phyloP scores from a whole-genome alignment of 2,797 vertebrate genomes.

The Threskiornis aethiopicus region DNA sequence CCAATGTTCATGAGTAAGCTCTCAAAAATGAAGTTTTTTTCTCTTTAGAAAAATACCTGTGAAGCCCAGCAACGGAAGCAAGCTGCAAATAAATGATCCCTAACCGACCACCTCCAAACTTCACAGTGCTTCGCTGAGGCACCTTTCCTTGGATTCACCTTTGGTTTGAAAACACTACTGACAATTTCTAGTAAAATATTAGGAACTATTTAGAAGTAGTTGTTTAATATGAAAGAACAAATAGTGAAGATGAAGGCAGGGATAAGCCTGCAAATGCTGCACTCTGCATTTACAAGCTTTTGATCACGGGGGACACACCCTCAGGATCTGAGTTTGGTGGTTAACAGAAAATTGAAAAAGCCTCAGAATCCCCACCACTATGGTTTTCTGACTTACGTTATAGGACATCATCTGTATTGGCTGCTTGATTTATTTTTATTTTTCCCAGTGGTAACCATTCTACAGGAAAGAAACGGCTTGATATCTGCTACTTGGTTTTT shows the following conservation, averaged over 20 bases:
- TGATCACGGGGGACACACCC: no score
- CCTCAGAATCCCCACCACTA: not conserved
- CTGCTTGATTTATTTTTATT: not conserved
- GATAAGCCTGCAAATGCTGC: not conserved
- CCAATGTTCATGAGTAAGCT: not conserved
- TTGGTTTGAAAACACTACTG: not conserved
- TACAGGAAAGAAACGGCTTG: not conserved
- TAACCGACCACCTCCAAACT: not conserved
- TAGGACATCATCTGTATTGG: not conserved
- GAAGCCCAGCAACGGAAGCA: not conserved
- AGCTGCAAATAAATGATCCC: not conserved
- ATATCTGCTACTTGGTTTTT: not conserved
- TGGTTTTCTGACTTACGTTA: not conserved
- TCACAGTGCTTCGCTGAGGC: not conserved
- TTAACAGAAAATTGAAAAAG: not conserved
- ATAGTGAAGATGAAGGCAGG: not conserved
- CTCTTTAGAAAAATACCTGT: not conserved
- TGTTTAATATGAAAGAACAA: not conserved
- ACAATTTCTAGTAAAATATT: not conserved
- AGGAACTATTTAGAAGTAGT: not conserved
- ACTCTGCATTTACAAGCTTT: not conserved
- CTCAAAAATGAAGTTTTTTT: not conserved
- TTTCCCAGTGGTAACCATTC: not conserved
- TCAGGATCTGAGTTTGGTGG: not conserved
- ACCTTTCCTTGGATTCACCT: not conserved